Evolutionary conservation across 2,797 vertebrate genomes (phyloP).

Genomic region (Rhabdophis nuchalis): DNA sequence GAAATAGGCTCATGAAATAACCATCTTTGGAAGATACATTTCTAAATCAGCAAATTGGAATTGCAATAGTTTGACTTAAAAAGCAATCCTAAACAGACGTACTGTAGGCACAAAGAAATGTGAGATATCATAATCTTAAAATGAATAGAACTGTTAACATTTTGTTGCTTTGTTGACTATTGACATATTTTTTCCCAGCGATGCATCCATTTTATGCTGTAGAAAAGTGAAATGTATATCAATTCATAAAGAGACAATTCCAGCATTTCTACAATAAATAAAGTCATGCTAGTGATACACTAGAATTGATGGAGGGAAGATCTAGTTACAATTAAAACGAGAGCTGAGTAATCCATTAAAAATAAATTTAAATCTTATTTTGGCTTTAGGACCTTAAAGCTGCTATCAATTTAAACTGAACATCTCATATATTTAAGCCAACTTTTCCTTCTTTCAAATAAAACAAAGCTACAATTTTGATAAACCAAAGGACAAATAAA

Average conservation of each 20-base stretch:
- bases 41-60: not conserved
- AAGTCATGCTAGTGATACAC: conserved; percentile 6
- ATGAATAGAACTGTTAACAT: not conserved
- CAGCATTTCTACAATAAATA: not conserved
- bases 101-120: not conserved
- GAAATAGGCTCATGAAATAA: not conserved
- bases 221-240: conserved; percentile 1
- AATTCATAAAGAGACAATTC: not conserved
- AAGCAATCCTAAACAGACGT: not conserved
- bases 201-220: not conserved
- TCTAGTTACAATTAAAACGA: conserved; percentile 6
- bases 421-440: conserved; percentile 34
- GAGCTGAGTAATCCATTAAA: conserved; percentile 28
- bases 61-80: not conserved
- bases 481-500: conserved; percentile 12
- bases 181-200: not conserved
- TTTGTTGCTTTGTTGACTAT: not conserved
- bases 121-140: not conserved
- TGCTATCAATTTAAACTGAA: conserved; percentile 57
- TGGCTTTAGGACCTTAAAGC: conserved; percentile 33
- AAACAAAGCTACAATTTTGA: conserved; percentile 21
- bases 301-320: not conserved
- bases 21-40: not conserved
- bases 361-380: conserved; percentile 47
- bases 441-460: conserved; percentile 52